phyloP scores from a whole-genome alignment of 2,797 vertebrate species.

The Apogon hyalosoma region DNA sequence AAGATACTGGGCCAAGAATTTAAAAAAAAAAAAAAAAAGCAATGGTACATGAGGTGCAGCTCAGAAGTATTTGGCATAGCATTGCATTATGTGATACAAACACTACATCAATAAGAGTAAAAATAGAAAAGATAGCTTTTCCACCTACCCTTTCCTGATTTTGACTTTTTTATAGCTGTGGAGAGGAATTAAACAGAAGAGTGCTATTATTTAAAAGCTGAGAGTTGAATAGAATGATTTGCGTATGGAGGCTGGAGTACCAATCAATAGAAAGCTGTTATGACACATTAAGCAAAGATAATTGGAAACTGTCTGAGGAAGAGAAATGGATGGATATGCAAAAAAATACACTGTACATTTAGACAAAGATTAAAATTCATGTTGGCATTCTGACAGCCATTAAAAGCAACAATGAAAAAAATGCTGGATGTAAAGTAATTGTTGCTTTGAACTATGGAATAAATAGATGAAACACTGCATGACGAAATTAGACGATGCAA shows the following conservation, averaged over 20 bases:
- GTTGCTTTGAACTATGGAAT: constrained; percentile 22
- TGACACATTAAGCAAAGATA: constrained; percentile 55
- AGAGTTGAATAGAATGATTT: constrained; percentile 44
- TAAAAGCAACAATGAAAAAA: constrained; percentile 27
- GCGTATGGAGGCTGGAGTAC: constrained; percentile 27
- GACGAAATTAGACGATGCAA: constrained; percentile 25
- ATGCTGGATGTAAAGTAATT: constrained; percentile 15
- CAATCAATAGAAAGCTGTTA: constrained; percentile 53
- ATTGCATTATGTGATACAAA: constrained; percentile 32
- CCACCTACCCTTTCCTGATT: constrained; percentile 3
- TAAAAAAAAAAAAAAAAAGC: constrained; percentile 1
- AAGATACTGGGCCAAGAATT: constrained; percentile 53
- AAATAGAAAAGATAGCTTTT: constrained; percentile 22
- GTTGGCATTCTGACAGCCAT: constrained; percentile 30
- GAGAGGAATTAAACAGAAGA: constrained; percentile 26
- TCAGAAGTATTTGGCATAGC: constrained; percentile 30
- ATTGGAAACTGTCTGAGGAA: constrained; percentile 39
- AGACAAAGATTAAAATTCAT: constrained; percentile 40
- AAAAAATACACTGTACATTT: constrained; percentile 31
- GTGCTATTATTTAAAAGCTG: constrained; percentile 42
- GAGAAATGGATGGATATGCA: constrained; percentile 3
- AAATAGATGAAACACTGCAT: constrained; percentile 6
- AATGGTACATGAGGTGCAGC: constrained; percentile 34
- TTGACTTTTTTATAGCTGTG: constrained; percentile 24
- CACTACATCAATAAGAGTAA: constrained; percentile 15